Evolutionary conservation across 2,113 vertebrate species (phyloP), one percentile per base, ranked within the genome.

Genomic region (Pygathrix nemaeus): DNA sequence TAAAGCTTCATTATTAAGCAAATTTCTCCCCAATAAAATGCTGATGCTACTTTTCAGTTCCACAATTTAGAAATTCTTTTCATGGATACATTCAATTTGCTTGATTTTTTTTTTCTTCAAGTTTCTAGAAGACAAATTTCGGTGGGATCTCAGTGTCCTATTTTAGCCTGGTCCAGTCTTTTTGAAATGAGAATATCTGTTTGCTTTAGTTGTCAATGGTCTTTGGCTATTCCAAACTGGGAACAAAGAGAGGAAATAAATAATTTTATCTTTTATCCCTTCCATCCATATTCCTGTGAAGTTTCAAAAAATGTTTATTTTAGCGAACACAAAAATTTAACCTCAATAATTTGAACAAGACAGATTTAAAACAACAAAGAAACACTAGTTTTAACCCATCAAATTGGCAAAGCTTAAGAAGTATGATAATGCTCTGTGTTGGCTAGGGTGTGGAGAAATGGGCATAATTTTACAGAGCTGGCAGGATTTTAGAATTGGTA

Each of bases 1-100:
- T 88, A 92, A 66, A 73, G 40, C 38, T 81, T 96, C 87, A 88
- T 90, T 85, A 97, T 96, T 97, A 98, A 94, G 83, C 87, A 97
- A 73, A 90, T 90, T 95, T 78, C 38, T n/a, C 79, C 72, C 55
- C 50, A 50, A 48, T 82, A 72, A 85, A 89, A 90, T 95, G 45
- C 43, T 66, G 38, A 79, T 80, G n/a, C 35, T 38, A 72, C 70
- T 84, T 92, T 92, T 93, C 43, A 75, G 18, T 81, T 64, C 38
- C 82, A 79, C 25, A 66, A 48, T 86, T 97, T 86, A 75, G 73
- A 80, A 88, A 93, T 92, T 70, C 17, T 82, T 75, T 85, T 92
- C 27, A 76, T 72, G 45, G 30, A 17, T 66, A 76, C 25, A 84
- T 55, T 90, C 55, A 30, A 18, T 32, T 35, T 64, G 21, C 32